These are phyloP conservation scores for Notocelia uddmanniana DNA, from an alignment of 2,888 invertebrate species.

Conservation along the genomic window DNA sequence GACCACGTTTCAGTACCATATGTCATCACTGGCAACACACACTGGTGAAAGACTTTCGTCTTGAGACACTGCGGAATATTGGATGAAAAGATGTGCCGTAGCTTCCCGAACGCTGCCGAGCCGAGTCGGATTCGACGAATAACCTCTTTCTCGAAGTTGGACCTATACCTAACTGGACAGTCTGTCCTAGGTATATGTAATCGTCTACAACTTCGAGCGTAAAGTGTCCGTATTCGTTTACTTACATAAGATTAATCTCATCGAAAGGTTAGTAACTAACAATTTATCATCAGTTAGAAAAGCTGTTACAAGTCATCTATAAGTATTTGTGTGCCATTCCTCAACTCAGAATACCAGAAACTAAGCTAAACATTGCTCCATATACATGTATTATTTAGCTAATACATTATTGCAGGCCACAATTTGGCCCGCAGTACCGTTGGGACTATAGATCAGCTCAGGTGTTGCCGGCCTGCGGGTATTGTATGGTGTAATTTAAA, in stretches of 20 bases:
- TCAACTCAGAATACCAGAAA: conserved; percentile 32
- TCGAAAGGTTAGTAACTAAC: neutral
- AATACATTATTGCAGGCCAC: conserved; percentile 77
- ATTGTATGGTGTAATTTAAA: conserved; percentile 54
- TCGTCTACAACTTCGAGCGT: too few relatives aligned
- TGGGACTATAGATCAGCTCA: conserved; percentile 81
- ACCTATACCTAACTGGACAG: too few relatives aligned
- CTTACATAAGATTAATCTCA: neutral
- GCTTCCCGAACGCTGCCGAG: too few relatives aligned
- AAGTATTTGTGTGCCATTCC: conserved; percentile 27
- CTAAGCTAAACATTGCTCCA: conserved; percentile 42
- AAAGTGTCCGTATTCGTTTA: too few relatives aligned
- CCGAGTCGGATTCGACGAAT: too few relatives aligned
- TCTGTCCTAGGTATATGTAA: too few relatives aligned
- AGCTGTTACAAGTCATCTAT: conserved; percentile 14
- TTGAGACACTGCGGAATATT: too few relatives aligned
- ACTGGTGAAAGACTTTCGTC: too few relatives aligned
- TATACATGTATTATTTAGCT: conserved; percentile 65
- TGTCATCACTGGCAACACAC: too few relatives aligned
- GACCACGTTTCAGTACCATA: too few relatives aligned
- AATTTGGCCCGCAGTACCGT: conserved; percentile 83
- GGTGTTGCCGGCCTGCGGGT: conserved; percentile 82
- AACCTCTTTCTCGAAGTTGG: too few relatives aligned
- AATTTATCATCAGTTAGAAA: conserved; percentile 19
- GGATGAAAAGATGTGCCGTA: too few relatives aligned